Percentiles rank a stretch among this genome's conserved stretches.
Conservation (phyloP, 2,888 invertebrate genomes). For the Drosophila pseudotalamancana region DNA sequence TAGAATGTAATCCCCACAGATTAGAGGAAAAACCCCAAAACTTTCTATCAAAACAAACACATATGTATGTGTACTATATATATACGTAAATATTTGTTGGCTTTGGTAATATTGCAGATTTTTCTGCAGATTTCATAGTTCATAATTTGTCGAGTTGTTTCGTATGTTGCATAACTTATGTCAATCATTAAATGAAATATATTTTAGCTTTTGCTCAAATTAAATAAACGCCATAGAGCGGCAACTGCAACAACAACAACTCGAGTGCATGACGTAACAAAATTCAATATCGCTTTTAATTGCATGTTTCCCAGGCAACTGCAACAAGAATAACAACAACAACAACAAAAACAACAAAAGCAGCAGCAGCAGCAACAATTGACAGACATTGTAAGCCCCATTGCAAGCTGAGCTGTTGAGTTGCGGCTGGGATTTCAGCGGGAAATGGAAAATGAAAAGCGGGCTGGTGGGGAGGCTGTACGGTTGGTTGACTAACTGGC, state of each 20-base stretch:
- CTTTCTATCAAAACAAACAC: background rate
- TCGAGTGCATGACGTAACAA: conserved; percentile 76
- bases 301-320: conserved; percentile 76
- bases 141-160: conserved; percentile 35
- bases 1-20: background rate
- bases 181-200: conserved; percentile 76
- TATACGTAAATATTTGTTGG: too few relatives aligned
- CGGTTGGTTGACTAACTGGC: conserved; percentile 23
- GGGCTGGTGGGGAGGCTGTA: background rate
- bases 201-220: conserved; percentile 73
- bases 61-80: too few relatives aligned
- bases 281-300: conserved; percentile 80
- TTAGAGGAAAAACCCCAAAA: background rate
- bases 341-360: conserved; percentile 39
- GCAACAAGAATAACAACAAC: conserved; percentile 43
- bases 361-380: conserved; percentile 64
- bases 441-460: background rate
- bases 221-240: conserved; percentile 70
- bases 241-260: conserved; percentile 44
- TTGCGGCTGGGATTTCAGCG: conserved; percentile 36
- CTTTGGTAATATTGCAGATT: background rate
- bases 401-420: conserved; percentile 73
- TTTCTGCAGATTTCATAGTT: conserved; percentile 26
- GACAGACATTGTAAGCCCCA: conserved; percentile 77
- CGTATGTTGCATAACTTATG: conserved; percentile 64